Evolutionary conservation across 2,797 vertebrate genomes (phyloP), one percentile per base, ranked within the genome.

Genomic region (Dromococcyx pavoninus): DNA sequence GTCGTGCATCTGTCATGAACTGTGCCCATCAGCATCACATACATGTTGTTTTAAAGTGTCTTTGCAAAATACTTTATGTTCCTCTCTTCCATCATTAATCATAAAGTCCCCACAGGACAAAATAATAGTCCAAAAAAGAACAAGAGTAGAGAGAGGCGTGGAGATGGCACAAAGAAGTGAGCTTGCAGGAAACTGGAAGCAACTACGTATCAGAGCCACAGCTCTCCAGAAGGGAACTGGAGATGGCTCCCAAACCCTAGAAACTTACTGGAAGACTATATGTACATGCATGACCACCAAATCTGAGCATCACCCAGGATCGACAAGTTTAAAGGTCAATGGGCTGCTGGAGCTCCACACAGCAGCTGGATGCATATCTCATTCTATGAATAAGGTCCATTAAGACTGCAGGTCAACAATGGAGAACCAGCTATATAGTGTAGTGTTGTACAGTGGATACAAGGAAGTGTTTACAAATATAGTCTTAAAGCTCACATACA

Each of bases 21-120:
- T 32, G 7, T 46, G 50, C 18, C 39, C 22, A 4, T 7, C 22
- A 58, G 24, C 43, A 35, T n/a, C 41, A 8, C 0, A 0, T 2
- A 5, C 6, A 11, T 0, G 2, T 15, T 18, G 12, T 44, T 66
- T 77, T 67, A 58, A 43, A 67, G 18, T 9, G 11, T 35, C 44
- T 60, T 46, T 48, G 22, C 60, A 69, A 86, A 53, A 73, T 3
- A 37, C 2, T 10, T n/a, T 10, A 1, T 1, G 1, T 22, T 75
- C 71, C 22, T 62, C n/a, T 18, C 16, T 89, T 69, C 60, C 41
- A 51, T 15, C 15, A 11, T 50, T 28, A 27, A 14, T 37, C 32
- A 12, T 1, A 1, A 56, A 70, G 25, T 5, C 25, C 32, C 27
- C 69, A 9, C 10, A 75, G 39, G 53, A 14, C 7, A 70, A 44